These are phyloP conservation scores for Polypterus bichir DNA, from an alignment of 2,113 vertebrate genomes.

Conservation along the genomic window DNA sequence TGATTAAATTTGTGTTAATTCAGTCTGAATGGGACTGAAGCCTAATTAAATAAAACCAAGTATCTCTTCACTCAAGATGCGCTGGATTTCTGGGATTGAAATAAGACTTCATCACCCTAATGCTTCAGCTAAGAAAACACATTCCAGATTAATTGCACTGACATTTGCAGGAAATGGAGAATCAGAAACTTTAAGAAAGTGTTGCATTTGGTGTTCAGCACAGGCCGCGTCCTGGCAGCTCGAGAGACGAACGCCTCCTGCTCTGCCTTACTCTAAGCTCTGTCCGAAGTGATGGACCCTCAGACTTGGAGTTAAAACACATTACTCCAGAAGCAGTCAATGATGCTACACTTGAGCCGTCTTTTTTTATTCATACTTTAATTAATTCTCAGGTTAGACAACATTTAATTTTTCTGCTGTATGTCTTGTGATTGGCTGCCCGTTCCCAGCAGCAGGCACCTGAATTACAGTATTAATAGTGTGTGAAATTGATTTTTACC, in stretches of 20 bases:
- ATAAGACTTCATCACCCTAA: neutral
- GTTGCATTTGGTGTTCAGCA: neutral
- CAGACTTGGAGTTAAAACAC: no score
- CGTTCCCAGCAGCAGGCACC: no score
- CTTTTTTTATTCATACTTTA: no score
- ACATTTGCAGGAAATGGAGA: neutral
- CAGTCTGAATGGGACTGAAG: constrained; percentile 33
- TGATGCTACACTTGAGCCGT: no score
- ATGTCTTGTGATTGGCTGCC: no score
- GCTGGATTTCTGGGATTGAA: constrained; percentile 4
- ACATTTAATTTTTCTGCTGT: no score
- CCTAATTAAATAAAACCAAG: constrained; percentile 33
- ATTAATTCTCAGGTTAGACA: no score
- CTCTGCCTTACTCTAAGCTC: no score
- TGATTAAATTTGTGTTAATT: constrained; percentile 45
- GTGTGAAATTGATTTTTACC: no score
- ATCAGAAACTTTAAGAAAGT: neutral
- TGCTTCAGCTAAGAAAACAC: neutral
- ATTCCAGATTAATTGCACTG: neutral
- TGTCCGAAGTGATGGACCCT: no score
- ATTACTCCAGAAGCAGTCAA: no score
- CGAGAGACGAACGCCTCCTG: neutral
- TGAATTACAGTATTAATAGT: no score
- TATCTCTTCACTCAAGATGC: constrained; percentile 12
- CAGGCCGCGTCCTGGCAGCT: neutral